Conservation (phyloP, 1,140 invertebrate species). For the Dendroctonus ponderosae region DNA sequence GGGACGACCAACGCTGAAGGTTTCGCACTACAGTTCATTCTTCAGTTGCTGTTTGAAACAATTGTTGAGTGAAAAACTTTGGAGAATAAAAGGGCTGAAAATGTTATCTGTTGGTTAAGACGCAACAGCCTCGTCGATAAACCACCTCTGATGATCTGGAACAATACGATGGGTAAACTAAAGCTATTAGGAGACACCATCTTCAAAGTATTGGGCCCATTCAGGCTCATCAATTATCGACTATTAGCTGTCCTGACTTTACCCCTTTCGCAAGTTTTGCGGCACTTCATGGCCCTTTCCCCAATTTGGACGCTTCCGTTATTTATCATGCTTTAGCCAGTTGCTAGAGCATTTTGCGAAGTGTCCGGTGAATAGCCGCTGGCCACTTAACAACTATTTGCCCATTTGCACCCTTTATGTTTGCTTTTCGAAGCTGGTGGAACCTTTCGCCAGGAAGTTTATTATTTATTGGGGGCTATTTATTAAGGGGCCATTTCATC, state of each 20-base stretch:
- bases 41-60: too few relatives aligned
- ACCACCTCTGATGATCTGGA: too few relatives aligned
- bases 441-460: slow-evolving; percentile 2
- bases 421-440: slow-evolving; percentile 12
- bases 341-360: slow-evolving; percentile 18
- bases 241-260: slow-evolving; percentile 8
- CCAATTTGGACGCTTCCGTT: slow-evolving; percentile 19
- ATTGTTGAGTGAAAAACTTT: too few relatives aligned
- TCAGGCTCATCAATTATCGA: slow-evolving; percentile 16
- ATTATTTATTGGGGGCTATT: slow-evolving; percentile 15
- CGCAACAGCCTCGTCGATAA: too few relatives aligned
- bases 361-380: slow-evolving; percentile 12
- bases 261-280: slow-evolving; percentile 12
- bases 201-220: slow-evolving; percentile 5
- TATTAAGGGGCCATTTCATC: too few relatives aligned
- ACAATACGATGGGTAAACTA: not conserved
- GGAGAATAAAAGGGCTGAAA: too few relatives aligned
- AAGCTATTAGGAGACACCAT: slow-evolving; percentile 10
- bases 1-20: too few relatives aligned
- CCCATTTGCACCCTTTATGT: slow-evolving; percentile 16
- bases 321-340: slow-evolving; percentile 21
- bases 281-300: slow-evolving; percentile 8
- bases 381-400: slow-evolving; percentile 23
- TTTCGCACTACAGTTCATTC: too few relatives aligned
- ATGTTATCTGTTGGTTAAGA: too few relatives aligned